Conservation (phyloP, 2,888 invertebrate genomes). For the Monochamus alternatus region DNA sequence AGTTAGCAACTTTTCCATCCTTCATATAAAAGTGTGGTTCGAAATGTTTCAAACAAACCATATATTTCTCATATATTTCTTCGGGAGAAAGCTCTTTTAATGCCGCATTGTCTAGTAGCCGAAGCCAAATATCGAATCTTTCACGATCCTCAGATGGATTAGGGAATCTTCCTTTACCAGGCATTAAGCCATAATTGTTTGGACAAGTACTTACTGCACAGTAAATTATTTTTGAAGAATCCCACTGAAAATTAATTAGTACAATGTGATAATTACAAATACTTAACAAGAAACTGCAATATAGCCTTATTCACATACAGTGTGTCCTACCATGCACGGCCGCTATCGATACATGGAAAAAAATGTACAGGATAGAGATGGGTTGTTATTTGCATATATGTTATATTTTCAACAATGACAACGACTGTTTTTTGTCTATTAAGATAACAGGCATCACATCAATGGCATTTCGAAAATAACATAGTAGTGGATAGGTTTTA, state of each 20-base stretch:
- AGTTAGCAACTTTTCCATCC: not conserved
- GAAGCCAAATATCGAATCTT: slow-evolving; percentile 27
- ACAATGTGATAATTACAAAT: too few relatives aligned
- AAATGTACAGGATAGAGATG: too few relatives aligned
- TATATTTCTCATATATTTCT: slow-evolving; percentile 16
- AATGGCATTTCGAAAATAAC: too few relatives aligned
- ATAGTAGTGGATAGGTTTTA: too few relatives aligned
- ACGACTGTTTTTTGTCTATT: too few relatives aligned
- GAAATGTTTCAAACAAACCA: slow-evolving; percentile 23
- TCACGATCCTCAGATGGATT: slow-evolving; percentile 1
- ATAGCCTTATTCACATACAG: too few relatives aligned
- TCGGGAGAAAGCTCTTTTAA: not conserved
- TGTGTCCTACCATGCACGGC: too few relatives aligned
- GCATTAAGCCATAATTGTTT: slow-evolving; percentile 5
- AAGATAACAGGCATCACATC: too few relatives aligned
- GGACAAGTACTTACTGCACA: slow-evolving; percentile 25
- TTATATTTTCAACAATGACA: too few relatives aligned
- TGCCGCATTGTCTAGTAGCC: slow-evolving; percentile 11
- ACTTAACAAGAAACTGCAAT: too few relatives aligned
- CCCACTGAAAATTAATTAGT: not conserved
- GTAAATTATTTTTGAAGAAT: not conserved
- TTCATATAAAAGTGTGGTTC: slow-evolving; percentile 12
- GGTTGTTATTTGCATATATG: too few relatives aligned
- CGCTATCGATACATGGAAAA: too few relatives aligned
- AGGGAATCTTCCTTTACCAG: slow-evolving; percentile 15